These are phyloP conservation scores for Ceriagrion tenellum DNA, from an alignment of 2,888 invertebrate genomes.

Conservation along the genomic window DNA sequence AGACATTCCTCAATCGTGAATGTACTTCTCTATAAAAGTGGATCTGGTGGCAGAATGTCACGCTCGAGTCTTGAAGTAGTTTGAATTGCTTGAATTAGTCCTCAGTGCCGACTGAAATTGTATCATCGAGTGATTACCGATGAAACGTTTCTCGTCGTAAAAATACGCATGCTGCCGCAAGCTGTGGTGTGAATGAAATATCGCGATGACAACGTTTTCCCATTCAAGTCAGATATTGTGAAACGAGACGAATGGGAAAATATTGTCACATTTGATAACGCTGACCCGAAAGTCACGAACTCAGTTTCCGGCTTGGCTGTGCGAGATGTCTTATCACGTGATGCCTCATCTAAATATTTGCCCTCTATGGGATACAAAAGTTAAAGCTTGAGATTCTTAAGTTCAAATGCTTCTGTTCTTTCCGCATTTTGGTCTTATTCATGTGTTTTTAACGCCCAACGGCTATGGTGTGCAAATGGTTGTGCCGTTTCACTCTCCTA, in stretches of 20 bases:
- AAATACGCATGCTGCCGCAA: background rate
- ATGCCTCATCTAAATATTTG: background rate
- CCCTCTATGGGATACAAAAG: no score
- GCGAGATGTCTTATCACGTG: background rate
- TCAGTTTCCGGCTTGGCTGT: background rate
- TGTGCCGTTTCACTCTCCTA: no score
- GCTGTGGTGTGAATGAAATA: background rate
- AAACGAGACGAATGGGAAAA: background rate
- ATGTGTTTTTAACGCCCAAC: no score
- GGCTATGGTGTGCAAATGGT: no score
- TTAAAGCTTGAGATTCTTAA: no score
- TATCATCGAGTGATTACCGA: background rate
- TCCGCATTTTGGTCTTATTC: no score
- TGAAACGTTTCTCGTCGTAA: background rate
- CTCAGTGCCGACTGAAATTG: background rate
- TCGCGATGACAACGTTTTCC: background rate
- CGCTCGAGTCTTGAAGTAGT: no score
- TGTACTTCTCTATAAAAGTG: no score
- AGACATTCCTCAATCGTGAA: no score
- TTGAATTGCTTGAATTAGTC: no score
- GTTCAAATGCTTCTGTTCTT: no score
- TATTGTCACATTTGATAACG: background rate
- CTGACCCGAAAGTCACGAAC: background rate
- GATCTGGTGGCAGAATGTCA: no score
- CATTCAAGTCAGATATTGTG: background rate